Percentiles rank a stretch among this genome's conserved stretches.
Evolutionary conservation across 2,113 vertebrate species (phyloP).

Genomic region (Amphiprion ocellaris): DNA sequence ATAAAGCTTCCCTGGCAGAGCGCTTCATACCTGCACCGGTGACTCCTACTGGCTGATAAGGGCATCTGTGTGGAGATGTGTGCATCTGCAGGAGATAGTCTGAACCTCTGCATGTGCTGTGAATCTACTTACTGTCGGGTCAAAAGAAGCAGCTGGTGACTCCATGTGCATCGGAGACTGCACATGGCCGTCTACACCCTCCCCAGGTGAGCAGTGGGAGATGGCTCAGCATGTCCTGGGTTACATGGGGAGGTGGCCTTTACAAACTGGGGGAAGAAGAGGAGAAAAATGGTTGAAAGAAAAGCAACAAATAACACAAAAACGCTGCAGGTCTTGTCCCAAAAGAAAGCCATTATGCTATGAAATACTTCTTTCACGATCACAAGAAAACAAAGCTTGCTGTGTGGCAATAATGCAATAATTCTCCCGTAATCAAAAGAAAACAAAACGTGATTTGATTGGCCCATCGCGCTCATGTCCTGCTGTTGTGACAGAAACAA

Average conservation of each 20-base stretch:
- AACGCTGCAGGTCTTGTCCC: not conserved
- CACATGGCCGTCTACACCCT: constrained; percentile 26
- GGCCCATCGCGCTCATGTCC: constrained; percentile 12
- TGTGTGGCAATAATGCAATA: not conserved
- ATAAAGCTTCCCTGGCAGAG: constrained; percentile 31
- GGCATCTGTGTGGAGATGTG: constrained; percentile 12
- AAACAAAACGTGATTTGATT: constrained; percentile 15
- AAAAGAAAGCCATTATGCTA: not conserved
- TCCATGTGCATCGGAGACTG: constrained; percentile 34
- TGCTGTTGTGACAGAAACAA: constrained; percentile 21
- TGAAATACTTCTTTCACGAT: constrained; percentile 4
- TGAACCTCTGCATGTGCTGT: constrained; percentile 38
- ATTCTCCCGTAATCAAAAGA: constrained; percentile 1
- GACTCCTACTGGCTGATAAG: constrained; percentile 40
- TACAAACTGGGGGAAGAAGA: constrained; percentile 5
- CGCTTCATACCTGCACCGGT: constrained; percentile 15
- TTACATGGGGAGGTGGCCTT: constrained; percentile 42
- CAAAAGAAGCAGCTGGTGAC: constrained; percentile 63
- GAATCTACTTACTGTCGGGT: constrained; percentile 40
- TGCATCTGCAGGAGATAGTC: constrained; percentile 40
- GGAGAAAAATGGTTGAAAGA: not conserved
- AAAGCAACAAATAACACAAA: constrained; percentile 19
- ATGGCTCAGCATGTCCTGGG: constrained; percentile 5
- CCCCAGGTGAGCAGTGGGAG: constrained; percentile 45
- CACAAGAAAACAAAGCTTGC: not conserved